These are phyloP conservation scores for Parnassius orleans DNA, from an alignment of 2,888 invertebrate genomes.

Conservation along the genomic window DNA sequence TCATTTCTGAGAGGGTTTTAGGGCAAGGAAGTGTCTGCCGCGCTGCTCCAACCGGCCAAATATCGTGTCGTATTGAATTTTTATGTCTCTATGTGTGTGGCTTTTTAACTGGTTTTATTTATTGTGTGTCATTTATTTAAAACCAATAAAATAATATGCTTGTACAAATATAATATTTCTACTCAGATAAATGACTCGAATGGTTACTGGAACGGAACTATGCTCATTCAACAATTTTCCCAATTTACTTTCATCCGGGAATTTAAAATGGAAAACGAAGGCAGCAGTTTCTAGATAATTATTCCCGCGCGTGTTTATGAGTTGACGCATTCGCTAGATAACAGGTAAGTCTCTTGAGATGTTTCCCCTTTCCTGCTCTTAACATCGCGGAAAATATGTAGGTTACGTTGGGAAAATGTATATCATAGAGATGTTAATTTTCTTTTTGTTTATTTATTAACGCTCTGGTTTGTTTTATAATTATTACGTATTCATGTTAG, in stretches of 20 bases:
- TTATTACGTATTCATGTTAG: too few relatives aligned
- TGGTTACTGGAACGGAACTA: background rate
- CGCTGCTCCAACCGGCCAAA: too few relatives aligned
- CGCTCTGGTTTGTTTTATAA: too few relatives aligned
- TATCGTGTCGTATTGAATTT: too few relatives aligned
- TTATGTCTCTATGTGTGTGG: too few relatives aligned
- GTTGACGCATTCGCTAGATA: constrained; percentile 6
- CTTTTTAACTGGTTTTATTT: too few relatives aligned
- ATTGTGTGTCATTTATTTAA: too few relatives aligned
- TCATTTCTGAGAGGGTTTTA: too few relatives aligned
- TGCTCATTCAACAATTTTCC: background rate
- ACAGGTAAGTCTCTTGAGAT: constrained; percentile 1
- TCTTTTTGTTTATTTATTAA: too few relatives aligned
- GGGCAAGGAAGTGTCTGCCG: too few relatives aligned
- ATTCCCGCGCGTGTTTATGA: background rate
- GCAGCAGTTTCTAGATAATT: background rate
- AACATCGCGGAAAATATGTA: background rate
- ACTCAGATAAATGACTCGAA: background rate
- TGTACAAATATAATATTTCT: background rate
- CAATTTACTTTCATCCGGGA: background rate
- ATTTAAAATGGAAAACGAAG: background rate
- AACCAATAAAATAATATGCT: too few relatives aligned
- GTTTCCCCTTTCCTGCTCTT: background rate
- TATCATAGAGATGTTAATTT: background rate
- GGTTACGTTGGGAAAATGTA: background rate